phyloP scores from a whole-genome alignment of 1,140 invertebrate species.

The Glossosoma conforme region DNA sequence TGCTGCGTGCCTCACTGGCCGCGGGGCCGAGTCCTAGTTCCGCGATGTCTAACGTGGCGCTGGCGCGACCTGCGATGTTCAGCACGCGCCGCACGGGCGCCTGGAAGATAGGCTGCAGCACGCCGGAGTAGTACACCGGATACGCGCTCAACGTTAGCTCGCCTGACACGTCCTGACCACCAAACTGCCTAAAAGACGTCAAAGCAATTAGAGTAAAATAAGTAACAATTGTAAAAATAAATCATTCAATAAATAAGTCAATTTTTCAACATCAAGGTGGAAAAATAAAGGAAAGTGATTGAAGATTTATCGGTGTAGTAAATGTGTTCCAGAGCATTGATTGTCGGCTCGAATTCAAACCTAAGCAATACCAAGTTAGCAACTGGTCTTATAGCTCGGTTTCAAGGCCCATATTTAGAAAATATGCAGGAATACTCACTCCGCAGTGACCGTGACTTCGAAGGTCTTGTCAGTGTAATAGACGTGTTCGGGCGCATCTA shows the following conservation, averaged over 20 bases:
- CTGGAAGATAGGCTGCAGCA: constrained; percentile 75
- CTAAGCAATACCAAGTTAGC: too few species aligned
- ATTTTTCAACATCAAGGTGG: background rate
- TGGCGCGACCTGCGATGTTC: constrained; percentile 70
- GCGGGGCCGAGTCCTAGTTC: constrained; percentile 64
- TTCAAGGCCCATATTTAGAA: too few species aligned
- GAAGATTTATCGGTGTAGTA: too few species aligned
- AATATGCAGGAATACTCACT: constrained; percentile 53
- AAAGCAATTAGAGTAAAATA: constrained; percentile 25
- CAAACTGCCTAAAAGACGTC: constrained; percentile 41
- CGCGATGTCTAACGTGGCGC: constrained; percentile 67
- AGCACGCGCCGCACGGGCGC: constrained; percentile 70
- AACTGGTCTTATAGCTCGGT: too few species aligned
- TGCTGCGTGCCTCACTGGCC: constrained; percentile 68
- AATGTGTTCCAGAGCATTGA: too few species aligned
- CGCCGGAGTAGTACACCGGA: constrained; percentile 69
- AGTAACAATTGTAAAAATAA: background rate
- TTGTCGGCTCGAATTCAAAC: too few species aligned
- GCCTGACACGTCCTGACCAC: constrained; percentile 77
- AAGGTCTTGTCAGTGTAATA: constrained; percentile 75
- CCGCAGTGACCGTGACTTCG: constrained; percentile 72
- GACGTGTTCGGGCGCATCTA: constrained; percentile 74
- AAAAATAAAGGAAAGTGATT: too few species aligned
- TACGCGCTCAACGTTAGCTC: constrained; percentile 72
- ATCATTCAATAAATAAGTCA: background rate